phyloP scores from a whole-genome alignment of 2,113 vertebrate species.

The Oreocharis arfaki region DNA sequence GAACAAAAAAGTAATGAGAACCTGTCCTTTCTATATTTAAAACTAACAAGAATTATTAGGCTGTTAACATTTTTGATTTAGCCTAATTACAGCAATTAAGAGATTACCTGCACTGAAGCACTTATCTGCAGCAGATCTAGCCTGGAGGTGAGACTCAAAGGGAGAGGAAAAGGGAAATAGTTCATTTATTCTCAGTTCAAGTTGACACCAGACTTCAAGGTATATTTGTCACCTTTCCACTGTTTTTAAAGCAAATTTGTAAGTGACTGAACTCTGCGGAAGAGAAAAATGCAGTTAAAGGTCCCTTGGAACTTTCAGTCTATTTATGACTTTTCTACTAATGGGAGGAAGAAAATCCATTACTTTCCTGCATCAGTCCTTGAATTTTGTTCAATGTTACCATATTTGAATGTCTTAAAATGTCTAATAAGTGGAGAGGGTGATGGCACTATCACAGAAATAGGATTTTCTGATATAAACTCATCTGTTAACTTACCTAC shows the following conservation, averaged over 20 bases:
- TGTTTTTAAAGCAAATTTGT: background rate
- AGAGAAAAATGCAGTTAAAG: background rate
- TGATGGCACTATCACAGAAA: background rate
- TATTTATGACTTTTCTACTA: background rate
- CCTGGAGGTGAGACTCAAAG: slow-evolving; percentile 9
- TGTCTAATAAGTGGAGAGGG: background rate
- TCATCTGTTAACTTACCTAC: background rate
- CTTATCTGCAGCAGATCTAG: slow-evolving; percentile 4
- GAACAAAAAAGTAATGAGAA: background rate
- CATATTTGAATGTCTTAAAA: background rate
- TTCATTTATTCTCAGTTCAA: background rate
- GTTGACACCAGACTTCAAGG: background rate
- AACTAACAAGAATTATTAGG: slow-evolving; percentile 18
- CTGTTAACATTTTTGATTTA: slow-evolving; percentile 41
- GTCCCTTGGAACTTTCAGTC: background rate
- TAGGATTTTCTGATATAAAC: background rate
- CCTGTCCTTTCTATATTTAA: background rate
- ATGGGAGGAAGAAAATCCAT: background rate
- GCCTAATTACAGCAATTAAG: slow-evolving; percentile 50
- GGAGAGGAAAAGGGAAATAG: background rate
- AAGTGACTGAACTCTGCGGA: background rate
- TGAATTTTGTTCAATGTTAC: background rate
- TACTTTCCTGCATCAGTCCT: background rate
- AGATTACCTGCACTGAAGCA: slow-evolving; percentile 7
- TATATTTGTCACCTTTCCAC: background rate